Percentiles rank a stretch among this genome's conserved stretches.
Conservation (phyloP, 1,140 invertebrate species). For the Calosoma granatense region DNA sequence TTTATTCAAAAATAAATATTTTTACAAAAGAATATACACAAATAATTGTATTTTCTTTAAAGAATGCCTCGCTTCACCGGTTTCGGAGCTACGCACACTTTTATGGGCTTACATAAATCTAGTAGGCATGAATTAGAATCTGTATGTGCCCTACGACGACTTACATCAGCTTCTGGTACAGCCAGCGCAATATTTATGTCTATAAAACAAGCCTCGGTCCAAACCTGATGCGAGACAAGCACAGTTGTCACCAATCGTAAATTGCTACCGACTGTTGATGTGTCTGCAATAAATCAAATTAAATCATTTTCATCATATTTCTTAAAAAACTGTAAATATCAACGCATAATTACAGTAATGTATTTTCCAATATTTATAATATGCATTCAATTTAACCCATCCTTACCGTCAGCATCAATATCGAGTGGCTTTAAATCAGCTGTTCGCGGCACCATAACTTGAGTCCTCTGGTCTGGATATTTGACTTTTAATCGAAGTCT, state of each 20-base stretch:
- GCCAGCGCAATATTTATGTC: slow-evolving; percentile 75
- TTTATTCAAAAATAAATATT: slow-evolving; percentile 6
- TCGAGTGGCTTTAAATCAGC: slow-evolving; percentile 53
- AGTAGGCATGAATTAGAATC: slow-evolving; percentile 54
- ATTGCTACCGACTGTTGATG: slow-evolving; percentile 43
- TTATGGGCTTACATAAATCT: slow-evolving; percentile 80
- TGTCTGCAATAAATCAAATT: slow-evolving; percentile 11
- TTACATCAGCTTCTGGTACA: slow-evolving; percentile 52
- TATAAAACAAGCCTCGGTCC: slow-evolving; percentile 83
- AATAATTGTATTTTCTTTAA: slow-evolving; percentile 15
- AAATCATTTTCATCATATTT: slow-evolving; percentile 19
- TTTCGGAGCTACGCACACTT: slow-evolving; percentile 81
- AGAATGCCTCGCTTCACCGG: slow-evolving; percentile 75
- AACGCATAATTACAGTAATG: neutral
- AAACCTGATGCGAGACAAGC: slow-evolving; percentile 79
- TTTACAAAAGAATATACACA: slow-evolving; percentile 2
- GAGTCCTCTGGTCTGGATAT: slow-evolving; percentile 84
- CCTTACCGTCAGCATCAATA: slow-evolving; percentile 25
- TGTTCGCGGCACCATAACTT: slow-evolving; percentile 66
- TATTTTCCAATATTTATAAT: too few relatives aligned
- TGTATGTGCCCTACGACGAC: slow-evolving; percentile 43
- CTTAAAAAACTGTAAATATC: neutral
- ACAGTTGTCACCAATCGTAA: slow-evolving; percentile 76
- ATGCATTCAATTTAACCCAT: too few relatives aligned
- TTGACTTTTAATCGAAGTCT: slow-evolving; percentile 73